Evolutionary conservation across 2,888 invertebrate species (phyloP).

Genomic region (Drosophila cracens): DNA sequence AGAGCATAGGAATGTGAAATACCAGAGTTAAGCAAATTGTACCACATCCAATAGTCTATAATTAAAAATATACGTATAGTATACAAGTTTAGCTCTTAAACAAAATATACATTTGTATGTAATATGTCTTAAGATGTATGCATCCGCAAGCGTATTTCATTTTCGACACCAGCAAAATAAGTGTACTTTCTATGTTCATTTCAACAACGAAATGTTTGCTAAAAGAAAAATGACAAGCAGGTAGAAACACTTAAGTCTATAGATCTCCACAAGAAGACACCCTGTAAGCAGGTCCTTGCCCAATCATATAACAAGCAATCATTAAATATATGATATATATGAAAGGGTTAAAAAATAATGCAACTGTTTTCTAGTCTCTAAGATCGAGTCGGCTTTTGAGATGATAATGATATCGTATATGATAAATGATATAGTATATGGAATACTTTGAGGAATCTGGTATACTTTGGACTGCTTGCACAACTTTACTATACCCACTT

Average conservation of each 20-base stretch:
- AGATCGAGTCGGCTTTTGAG: neutral
- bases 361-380: neutral
- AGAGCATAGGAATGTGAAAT: neutral
- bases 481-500: neutral
- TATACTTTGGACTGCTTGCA: neutral
- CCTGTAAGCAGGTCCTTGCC: neutral
- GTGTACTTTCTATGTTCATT: neutral
- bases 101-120: neutral
- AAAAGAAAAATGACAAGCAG: constrained; percentile 1
- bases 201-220: neutral
- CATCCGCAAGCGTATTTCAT: neutral
- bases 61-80: neutral
- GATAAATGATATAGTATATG: neutral
- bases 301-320: neutral
- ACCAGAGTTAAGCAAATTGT: neutral
- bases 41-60: neutral
- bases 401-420: neutral
- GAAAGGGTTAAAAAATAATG: neutral
- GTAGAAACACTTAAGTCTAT: neutral
- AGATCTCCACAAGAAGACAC: neutral
- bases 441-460: neutral
- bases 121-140: neutral
- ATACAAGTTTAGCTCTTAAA: neutral
- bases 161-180: neutral
- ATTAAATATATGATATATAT: neutral